Conservation (phyloP, 2,888 invertebrate species). For the Cephalotes varians region DNA sequence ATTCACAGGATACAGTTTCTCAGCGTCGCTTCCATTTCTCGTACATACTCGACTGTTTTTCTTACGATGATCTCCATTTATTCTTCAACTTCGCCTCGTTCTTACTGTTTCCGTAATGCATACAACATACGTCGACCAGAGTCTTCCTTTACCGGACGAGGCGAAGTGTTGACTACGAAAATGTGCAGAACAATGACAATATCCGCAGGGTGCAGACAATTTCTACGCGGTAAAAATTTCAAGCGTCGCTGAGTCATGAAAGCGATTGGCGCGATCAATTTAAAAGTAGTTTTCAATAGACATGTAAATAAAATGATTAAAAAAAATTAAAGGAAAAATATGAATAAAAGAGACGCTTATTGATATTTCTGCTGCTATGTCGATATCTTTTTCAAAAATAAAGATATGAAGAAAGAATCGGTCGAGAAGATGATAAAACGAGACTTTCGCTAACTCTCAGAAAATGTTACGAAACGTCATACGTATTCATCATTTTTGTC, state of each 20-base stretch:
- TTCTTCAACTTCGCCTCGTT: constrained; percentile 12
- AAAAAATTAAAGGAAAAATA: neutral
- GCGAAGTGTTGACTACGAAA: constrained; percentile 38
- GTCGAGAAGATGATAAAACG: constrained; percentile 3
- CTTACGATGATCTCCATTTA: constrained; percentile 34
- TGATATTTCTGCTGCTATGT: constrained; percentile 6
- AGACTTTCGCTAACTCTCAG: constrained; percentile 11
- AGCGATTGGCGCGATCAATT: neutral
- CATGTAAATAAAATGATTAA: neutral
- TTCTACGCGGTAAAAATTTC: constrained; percentile 4
- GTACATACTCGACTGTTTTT: constrained; percentile 33
- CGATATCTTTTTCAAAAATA: neutral
- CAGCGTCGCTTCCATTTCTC: constrained; percentile 19
- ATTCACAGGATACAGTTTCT: constrained; percentile 36
- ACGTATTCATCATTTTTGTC: constrained; percentile 63
- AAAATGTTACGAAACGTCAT: constrained; percentile 28
- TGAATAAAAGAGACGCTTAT: neutral
- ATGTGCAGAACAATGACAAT: constrained; percentile 31
- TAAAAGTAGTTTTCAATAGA: constrained; percentile 10
- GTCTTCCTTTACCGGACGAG: constrained; percentile 23
- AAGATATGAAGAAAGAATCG: constrained; percentile 25
- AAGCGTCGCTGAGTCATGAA: neutral
- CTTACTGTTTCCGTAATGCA: constrained; percentile 41
- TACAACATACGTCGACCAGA: constrained; percentile 38
- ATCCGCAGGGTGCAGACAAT: neutral